A percentile compares a stretch with the other conserved stretches of the same genome.
These are phyloP conservation scores for Amblyjoppa fuscipennis DNA, from an alignment of 2,888 invertebrate genomes.

Conservation along the genomic window DNA sequence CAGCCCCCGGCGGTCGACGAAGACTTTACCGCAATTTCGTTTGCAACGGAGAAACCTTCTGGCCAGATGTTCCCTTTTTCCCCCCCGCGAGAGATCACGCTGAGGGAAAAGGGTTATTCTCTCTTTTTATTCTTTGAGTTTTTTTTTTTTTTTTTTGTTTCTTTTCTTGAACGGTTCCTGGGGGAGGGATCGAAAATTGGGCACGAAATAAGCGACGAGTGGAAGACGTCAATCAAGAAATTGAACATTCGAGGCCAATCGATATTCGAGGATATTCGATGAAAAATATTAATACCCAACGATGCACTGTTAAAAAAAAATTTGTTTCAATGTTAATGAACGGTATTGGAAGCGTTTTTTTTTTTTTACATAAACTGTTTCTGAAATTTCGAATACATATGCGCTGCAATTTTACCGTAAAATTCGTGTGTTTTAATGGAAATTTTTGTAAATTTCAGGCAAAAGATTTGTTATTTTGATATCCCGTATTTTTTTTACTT, in stretches of 20 bases:
- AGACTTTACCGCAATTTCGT: conserved; percentile 50
- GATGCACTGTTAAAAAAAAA: neutral
- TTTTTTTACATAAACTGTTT: too few relatives aligned
- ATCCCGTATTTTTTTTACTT: too few relatives aligned
- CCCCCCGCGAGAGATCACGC: neutral
- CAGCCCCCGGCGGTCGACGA: conserved; percentile 8
- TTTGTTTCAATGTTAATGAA: too few relatives aligned
- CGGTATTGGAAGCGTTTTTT: too few relatives aligned
- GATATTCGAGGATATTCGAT: neutral
- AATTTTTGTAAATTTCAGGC: too few relatives aligned
- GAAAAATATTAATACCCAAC: neutral
- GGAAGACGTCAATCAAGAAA: neutral
- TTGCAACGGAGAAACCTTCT: conserved; percentile 49
- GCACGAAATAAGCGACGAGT: neutral
- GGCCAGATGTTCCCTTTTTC: conserved; percentile 4
- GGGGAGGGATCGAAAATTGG: neutral
- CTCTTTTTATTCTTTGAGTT: neutral
- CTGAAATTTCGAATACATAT: too few relatives aligned
- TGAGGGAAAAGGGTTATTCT: conserved; percentile 16
- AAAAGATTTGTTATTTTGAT: too few relatives aligned
- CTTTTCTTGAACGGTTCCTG: neutral
- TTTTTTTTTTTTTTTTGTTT: neutral
- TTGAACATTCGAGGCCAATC: neutral
- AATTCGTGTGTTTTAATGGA: too few relatives aligned
- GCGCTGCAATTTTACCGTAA: too few relatives aligned